Base-by-base conservation (phyloP, 1,140 invertebrate species). In the Nasonia longicornis region DNA sequence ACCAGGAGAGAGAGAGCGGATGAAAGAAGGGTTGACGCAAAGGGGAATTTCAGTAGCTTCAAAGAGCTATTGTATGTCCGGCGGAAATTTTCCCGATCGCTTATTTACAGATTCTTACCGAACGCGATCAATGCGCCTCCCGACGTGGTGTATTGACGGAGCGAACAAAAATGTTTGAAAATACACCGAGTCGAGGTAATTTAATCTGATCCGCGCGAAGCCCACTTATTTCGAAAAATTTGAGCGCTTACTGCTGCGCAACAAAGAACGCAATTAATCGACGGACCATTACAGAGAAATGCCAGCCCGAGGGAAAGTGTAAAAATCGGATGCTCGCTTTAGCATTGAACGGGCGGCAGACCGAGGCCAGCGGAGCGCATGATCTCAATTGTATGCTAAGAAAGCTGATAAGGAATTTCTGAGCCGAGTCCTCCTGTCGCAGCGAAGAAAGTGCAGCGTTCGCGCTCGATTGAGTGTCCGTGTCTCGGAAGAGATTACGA, bases 1-100 rank as follows among this genome's bases (percentile, higher is more conserved):
- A 35, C 31, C 31, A 35, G 31, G 6, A 26, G 26, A 26, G 26
- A 26, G 26, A 7, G 38, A 42, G 7, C 52, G 22, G 72, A 74
- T n/a, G 52, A 48, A 72, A 72, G 58, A 82, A 82, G 76, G 76
- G 76, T 82, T 82, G 75, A 29, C 66, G 77, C 29, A 69, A 79
- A 79, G 69, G 67, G 48, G 35, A 58, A 72, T 63, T 38, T 31
- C 22, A 48, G 76, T 77, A 12, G n/a, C 0, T 63, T 77, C 64
- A 77, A 77, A 69, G 66, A 20, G 69, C 77, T 67, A 58, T 79
- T 79, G 69, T 79, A 58, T 70, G 70, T 22, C 42, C 75, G 29
- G 16, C 20, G 20, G 52, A 7, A 22, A 73, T 73, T 74, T 73
- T 74, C 20, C 72, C n/a, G 45, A 31, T 63, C 64, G 20, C 29